Conservation (phyloP, 2,113 vertebrate species). For the Maccullochella peelii region DNA sequence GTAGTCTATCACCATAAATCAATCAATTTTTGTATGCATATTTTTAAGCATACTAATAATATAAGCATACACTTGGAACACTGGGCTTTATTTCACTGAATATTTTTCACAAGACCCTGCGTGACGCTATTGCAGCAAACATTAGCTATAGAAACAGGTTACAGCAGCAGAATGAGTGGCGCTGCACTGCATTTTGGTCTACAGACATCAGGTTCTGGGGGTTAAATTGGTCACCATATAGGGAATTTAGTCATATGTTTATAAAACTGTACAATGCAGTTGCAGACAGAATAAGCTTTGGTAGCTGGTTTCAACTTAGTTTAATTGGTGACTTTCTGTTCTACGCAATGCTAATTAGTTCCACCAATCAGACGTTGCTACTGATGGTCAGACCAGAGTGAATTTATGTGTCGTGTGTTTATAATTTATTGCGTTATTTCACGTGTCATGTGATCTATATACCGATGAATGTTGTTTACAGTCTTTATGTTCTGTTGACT, state of each 20-base stretch:
- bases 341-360: not conserved
- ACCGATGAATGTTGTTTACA: no score
- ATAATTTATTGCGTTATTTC: not conserved
- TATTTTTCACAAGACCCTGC: not conserved
- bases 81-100: not conserved
- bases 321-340: not conserved
- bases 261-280: not conserved
- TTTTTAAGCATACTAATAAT: not conserved
- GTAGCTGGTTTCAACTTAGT: not conserved
- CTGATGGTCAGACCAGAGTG: not conserved
- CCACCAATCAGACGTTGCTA: not conserved
- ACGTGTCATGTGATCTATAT: no score
- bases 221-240: not conserved
- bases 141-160: not conserved
- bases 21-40: not conserved
- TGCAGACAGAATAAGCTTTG: not conserved
- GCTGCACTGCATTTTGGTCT: conserved; percentile 7
- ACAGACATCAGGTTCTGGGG: not conserved
- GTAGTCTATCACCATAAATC: not conserved
- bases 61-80: no score
- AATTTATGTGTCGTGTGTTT: no score
- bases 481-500: not conserved
- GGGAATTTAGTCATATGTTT: not conserved
- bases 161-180: not conserved
- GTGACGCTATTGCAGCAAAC: not conserved